phyloP scores from a whole-genome alignment of 2,113 vertebrate species.

The Anoplopoma fimbria region DNA sequence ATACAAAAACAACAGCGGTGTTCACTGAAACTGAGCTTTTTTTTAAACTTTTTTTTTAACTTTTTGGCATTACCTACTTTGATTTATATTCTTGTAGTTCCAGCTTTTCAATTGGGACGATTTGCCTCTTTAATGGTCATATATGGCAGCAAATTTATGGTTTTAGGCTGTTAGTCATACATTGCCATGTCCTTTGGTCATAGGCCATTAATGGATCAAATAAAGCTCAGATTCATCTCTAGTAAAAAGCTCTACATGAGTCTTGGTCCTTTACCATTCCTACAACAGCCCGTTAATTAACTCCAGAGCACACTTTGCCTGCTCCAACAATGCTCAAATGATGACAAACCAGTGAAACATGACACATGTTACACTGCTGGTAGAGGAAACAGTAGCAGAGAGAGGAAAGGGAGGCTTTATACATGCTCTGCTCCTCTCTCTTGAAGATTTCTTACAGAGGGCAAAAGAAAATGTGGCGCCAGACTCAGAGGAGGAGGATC shows the following conservation, averaged over 20 bases:
- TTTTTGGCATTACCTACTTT: not conserved
- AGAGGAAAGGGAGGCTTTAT: not conserved
- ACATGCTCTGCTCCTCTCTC: not conserved
- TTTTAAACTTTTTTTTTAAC: not conserved
- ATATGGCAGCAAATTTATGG: not conserved
- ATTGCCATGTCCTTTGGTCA: not conserved
- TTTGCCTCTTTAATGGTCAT: not conserved
- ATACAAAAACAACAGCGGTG: not conserved
- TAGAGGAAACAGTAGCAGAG: not conserved
- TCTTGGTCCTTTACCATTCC: not conserved
- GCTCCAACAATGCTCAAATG: constrained; percentile 26
- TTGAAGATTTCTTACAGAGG: constrained; percentile 13
- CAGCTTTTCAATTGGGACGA: not conserved
- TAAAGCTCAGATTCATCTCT: not conserved
- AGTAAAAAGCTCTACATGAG: not conserved
- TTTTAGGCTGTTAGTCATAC: not conserved
- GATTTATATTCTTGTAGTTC: not conserved
- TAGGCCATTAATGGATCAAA: not conserved
- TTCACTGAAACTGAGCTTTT: not conserved
- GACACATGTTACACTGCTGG: constrained; percentile 34
- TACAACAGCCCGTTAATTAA: not conserved
- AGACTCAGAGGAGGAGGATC: constrained; percentile 39
- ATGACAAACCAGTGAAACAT: constrained; percentile 31
- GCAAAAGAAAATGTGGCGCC: constrained; percentile 36
- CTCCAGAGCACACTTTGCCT: not conserved